A percentile compares a stretch with the other conserved stretches of the same genome.
Conservation (phyloP, 2,797 vertebrate species). For the Gadopsis bispinosus region DNA sequence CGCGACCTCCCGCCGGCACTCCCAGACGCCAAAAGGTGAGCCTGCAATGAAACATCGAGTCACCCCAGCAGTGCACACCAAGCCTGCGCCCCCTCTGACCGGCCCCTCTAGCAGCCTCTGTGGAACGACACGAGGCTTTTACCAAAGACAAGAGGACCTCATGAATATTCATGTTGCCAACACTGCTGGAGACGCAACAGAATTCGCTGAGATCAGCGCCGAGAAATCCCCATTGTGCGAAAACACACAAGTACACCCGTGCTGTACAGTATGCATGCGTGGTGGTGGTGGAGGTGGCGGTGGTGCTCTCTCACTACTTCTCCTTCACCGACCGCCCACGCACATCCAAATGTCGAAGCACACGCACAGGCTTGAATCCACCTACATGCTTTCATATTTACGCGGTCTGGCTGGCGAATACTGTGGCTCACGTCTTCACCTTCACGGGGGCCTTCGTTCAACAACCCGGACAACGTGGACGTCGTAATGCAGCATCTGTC, state of each 20-base stretch:
- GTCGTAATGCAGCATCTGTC: neutral
- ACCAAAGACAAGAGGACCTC: conserved; percentile 65
- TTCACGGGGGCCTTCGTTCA: neutral
- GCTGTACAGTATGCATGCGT: conserved; percentile 45
- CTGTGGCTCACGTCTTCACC: conserved; percentile 10
- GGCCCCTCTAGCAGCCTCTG: conserved; percentile 32
- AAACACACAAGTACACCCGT: conserved; percentile 53
- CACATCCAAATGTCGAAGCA: conserved; percentile 48
- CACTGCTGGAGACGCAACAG: conserved; percentile 56
- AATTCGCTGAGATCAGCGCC: conserved; percentile 74
- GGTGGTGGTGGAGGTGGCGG: neutral
- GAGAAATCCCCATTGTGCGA: conserved; percentile 72
- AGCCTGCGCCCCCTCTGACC: neutral
- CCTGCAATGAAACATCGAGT: conserved; percentile 55
- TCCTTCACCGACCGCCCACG: conserved; percentile 51
- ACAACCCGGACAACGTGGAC: neutral
- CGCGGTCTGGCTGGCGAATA: conserved; percentile 35
- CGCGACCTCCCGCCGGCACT: conserved; percentile 15
- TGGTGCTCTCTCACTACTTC: conserved; percentile 12
- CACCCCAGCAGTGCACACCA: conserved; percentile 23
- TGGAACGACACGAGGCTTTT: conserved; percentile 68
- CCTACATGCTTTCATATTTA: conserved; percentile 61
- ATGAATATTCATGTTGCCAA: conserved; percentile 72
- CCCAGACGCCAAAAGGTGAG: conserved; percentile 32
- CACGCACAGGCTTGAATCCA: conserved; percentile 33